A percentile compares a stretch with the other conserved stretches of the same genome.
These are phyloP conservation scores for Chrysotoxum bicinctum DNA, from an alignment of 2,888 invertebrate species.

Conservation along the genomic window DNA sequence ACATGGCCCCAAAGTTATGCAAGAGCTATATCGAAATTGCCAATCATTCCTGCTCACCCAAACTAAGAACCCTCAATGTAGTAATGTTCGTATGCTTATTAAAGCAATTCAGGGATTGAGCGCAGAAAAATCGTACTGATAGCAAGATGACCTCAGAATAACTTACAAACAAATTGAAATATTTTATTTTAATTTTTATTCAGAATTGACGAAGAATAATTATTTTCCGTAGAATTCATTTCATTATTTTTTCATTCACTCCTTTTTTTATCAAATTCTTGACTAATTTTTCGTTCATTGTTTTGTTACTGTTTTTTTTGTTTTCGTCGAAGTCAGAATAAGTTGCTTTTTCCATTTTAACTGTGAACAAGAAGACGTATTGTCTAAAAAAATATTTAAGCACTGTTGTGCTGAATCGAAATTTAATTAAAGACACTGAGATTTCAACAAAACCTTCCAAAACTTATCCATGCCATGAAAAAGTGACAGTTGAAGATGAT, in stretches of 20 bases:
- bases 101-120: slow-evolving; percentile 80
- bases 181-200: slow-evolving; percentile 39
- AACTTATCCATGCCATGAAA: no score
- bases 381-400: slow-evolving; percentile 44
- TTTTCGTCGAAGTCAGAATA: slow-evolving; percentile 20
- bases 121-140: slow-evolving; percentile 56
- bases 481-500: no score
- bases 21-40: slow-evolving; percentile 89
- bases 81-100: slow-evolving; percentile 80
- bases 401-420: slow-evolving; percentile 48
- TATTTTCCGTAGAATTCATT: slow-evolving; percentile 52
- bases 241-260: slow-evolving; percentile 4
- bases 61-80: slow-evolving; percentile 85
- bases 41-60: slow-evolving; percentile 86
- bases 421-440: not conserved
- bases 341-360: slow-evolving; percentile 31
- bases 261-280: slow-evolving; percentile 4
- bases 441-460: no score
- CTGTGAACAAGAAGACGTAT: slow-evolving; percentile 51
- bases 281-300: slow-evolving; percentile 24
- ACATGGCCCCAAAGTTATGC: slow-evolving; percentile 90
- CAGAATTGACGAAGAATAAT: slow-evolving; percentile 40
- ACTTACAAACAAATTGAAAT: slow-evolving; percentile 28
- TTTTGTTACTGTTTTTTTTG: slow-evolving; percentile 22
- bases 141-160: slow-evolving; percentile 15